Conservation (phyloP, 1,140 invertebrate genomes). For the Nasonia vitripennis region DNA sequence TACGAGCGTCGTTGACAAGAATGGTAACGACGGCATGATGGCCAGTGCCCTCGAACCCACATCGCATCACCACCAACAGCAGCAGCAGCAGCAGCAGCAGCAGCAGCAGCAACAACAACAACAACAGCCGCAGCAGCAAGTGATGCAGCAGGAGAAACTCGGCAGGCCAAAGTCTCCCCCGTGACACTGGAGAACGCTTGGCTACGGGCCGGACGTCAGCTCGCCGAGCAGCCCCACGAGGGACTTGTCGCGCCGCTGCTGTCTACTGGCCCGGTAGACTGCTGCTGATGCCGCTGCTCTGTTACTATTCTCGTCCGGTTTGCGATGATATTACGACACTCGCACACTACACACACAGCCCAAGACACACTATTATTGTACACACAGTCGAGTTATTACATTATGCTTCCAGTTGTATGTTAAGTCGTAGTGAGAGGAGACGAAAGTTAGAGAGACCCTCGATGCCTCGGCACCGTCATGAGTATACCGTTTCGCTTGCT, state of each 20-base stretch:
- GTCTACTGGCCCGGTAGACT: constrained; percentile 43
- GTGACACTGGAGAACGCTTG: constrained; percentile 69
- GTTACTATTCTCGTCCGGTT: background rate
- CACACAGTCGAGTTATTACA: constrained; percentile 7
- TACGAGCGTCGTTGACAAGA: constrained; percentile 72
- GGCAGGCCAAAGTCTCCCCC: constrained; percentile 73
- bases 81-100: constrained; percentile 59
- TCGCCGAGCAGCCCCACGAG: constrained; percentile 25
- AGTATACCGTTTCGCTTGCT: background rate
- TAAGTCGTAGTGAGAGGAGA: background rate
- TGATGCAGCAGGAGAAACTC: constrained; percentile 73
- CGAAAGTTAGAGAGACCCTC: background rate
- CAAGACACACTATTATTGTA: background rate
- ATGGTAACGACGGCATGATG: constrained; percentile 68
- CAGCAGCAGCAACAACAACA: constrained; percentile 60
- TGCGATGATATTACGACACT: background rate
- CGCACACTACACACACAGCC: background rate
- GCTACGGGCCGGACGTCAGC: constrained; percentile 19
- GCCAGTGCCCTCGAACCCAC: constrained; percentile 67
- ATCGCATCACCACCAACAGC: constrained; percentile 69
- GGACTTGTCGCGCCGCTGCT: constrained; percentile 20
- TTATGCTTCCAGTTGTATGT: constrained; percentile 3
- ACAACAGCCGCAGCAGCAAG: constrained; percentile 65
- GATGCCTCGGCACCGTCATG: constrained; percentile 27
- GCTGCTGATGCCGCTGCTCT: background rate